Conservation (phyloP, 2,888 invertebrate genomes). For the Pandemis cinnamomeana region DNA sequence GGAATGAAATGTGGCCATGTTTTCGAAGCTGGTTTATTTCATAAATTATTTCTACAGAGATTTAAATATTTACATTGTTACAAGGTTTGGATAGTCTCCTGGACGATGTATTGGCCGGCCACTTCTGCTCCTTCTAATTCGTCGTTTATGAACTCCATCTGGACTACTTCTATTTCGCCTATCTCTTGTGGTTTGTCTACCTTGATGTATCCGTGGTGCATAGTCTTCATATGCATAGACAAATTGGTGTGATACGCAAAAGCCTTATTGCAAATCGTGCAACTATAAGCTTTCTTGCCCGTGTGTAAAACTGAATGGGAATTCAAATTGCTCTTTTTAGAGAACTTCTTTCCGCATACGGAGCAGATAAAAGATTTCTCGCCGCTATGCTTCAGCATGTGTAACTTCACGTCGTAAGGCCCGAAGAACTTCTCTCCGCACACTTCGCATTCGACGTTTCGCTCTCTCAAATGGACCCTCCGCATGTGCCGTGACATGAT, state of each 20-base stretch:
- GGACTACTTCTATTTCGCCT: constrained; percentile 58
- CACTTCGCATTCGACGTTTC: constrained; percentile 76
- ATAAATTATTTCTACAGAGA: constrained; percentile 8
- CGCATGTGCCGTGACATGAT: constrained; percentile 86
- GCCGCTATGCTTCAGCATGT: constrained; percentile 82
- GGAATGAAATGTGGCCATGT: constrained; percentile 7
- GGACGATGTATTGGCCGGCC: constrained; percentile 47
- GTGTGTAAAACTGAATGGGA: constrained; percentile 85
- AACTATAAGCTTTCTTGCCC: constrained; percentile 78
- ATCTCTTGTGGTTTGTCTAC: constrained; percentile 47
- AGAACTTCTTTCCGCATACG: constrained; percentile 85
- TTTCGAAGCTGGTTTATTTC: constrained; percentile 25
- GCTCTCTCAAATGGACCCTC: constrained; percentile 81
- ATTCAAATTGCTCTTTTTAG: constrained; percentile 85
- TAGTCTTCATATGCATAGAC: constrained; percentile 63
- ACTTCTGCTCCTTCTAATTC: constrained; percentile 59
- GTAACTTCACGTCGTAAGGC: constrained; percentile 75
- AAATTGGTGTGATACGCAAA: constrained; percentile 76
- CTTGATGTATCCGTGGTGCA: constrained; percentile 55
- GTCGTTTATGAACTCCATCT: constrained; percentile 65
- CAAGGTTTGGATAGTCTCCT: constrained; percentile 12
- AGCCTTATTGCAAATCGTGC: constrained; percentile 81
- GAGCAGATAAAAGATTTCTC: constrained; percentile 84
- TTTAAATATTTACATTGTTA: constrained; percentile 5
- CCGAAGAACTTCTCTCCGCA: constrained; percentile 78